Evolutionary conservation across 2,797 vertebrate species (phyloP).

Genomic region (Hydrolagus colliei): DNA sequence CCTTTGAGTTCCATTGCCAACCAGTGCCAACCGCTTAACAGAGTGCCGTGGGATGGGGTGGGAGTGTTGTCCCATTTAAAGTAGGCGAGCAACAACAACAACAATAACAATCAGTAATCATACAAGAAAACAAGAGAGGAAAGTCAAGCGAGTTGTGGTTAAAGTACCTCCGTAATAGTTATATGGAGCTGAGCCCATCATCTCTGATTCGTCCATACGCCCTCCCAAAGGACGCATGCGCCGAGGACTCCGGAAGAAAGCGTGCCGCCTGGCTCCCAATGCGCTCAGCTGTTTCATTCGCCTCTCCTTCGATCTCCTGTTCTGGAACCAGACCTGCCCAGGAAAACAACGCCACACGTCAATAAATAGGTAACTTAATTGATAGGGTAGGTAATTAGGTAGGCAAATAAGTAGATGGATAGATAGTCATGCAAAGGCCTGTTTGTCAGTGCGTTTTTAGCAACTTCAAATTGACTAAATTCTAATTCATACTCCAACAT

Average conservation of each 20-base stretch:
- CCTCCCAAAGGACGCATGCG: slow-evolving; percentile 79
- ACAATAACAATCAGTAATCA: too few relatives aligned
- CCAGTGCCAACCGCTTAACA: too few relatives aligned
- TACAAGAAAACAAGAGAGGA: background rate
- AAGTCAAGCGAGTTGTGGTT: background rate
- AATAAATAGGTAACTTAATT: background rate
- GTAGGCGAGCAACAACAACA: too few relatives aligned
- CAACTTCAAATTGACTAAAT: too few relatives aligned
- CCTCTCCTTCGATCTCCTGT: slow-evolving; percentile 86
- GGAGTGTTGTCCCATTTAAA: too few relatives aligned
- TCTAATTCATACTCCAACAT: too few relatives aligned
- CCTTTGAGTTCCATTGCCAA: too few relatives aligned
- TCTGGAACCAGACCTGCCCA: slow-evolving; percentile 92
- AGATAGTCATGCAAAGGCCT: too few relatives aligned
- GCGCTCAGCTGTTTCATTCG: slow-evolving; percentile 93
- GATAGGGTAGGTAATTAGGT: background rate
- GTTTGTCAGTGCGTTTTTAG: background rate
- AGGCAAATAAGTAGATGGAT: too few relatives aligned
- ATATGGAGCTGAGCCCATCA: slow-evolving; percentile 75
- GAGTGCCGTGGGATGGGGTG: too few relatives aligned
- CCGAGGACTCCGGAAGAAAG: slow-evolving; percentile 85
- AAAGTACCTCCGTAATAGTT: slow-evolving; percentile 84
- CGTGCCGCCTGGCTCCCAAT: slow-evolving; percentile 75
- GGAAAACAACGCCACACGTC: too few relatives aligned
- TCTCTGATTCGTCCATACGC: slow-evolving; percentile 73